A percentile compares a stretch with the other conserved stretches of the same genome.
Conservation (phyloP, 2,113 vertebrate species). For the Marmota flaviventris region DNA sequence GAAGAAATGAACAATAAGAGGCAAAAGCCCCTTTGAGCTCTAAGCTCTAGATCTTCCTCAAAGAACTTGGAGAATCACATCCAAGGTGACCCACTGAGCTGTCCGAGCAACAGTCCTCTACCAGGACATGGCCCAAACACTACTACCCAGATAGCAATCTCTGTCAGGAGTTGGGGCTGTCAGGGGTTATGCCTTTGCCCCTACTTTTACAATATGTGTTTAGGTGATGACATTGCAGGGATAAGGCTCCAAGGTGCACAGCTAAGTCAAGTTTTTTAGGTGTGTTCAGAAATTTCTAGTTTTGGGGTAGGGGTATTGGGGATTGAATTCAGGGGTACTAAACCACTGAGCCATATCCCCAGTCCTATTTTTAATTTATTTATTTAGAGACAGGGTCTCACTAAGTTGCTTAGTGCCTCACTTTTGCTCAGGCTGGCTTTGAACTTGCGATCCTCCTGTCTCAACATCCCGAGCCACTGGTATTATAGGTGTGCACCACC, state of each 20-base stretch:
- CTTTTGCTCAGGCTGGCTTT: no score
- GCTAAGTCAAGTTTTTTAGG: not conserved
- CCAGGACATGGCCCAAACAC: not conserved
- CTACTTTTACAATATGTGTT: not conserved
- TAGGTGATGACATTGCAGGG: not conserved
- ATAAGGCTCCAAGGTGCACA: not conserved
- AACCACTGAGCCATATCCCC: no score
- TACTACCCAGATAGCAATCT: not conserved
- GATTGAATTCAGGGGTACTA: no score
- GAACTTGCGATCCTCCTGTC: no score
- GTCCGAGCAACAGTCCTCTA: not conserved
- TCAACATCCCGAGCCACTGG: no score
- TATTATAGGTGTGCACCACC: no score
- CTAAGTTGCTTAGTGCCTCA: no score
- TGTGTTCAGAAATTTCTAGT: not conserved
- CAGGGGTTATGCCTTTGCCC: not conserved
- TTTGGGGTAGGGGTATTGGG: no score
- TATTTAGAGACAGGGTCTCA: no score
- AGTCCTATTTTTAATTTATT: no score
- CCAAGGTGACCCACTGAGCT: not conserved
- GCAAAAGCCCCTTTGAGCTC: not conserved
- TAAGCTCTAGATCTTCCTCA: conserved; percentile 24
- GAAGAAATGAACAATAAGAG: not conserved
- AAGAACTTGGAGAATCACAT: conserved; percentile 9
- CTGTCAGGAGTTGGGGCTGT: not conserved